Percentiles rank a stretch among this genome's conserved stretches.
These are phyloP conservation scores for Iphiclides podalirius DNA, from an alignment of 2,888 invertebrate species.

Conservation along the genomic window DNA sequence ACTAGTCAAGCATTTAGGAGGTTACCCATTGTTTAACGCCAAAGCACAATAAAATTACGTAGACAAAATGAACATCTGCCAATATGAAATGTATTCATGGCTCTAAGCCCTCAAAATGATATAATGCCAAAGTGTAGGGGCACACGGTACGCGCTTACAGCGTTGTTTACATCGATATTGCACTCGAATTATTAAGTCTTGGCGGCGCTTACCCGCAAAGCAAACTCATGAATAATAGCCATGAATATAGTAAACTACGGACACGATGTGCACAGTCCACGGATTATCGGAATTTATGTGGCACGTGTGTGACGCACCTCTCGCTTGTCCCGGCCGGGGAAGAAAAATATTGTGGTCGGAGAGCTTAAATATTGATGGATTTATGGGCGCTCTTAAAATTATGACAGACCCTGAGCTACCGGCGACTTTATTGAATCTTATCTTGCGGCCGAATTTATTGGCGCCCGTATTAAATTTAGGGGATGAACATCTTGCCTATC, in stretches of 20 bases:
- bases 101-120: slow-evolving; percentile 11
- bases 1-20: no score
- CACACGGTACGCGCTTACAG: slow-evolving; percentile 33
- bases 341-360: slow-evolving; percentile 71
- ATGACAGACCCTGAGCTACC: slow-evolving; percentile 62
- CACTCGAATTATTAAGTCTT: slow-evolving; percentile 63
- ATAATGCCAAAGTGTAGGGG: slow-evolving; percentile 7
- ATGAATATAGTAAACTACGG: slow-evolving; percentile 58
- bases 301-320: slow-evolving; percentile 69
- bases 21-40: no score
- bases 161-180: slow-evolving; percentile 50
- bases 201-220: slow-evolving; percentile 57
- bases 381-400: slow-evolving; percentile 75
- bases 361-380: slow-evolving; percentile 78
- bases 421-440: slow-evolving; percentile 71
- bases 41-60: neutral
- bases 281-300: slow-evolving; percentile 75
- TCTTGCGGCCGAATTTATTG: slow-evolving; percentile 65
- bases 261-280: slow-evolving; percentile 55
- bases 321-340: slow-evolving; percentile 37
- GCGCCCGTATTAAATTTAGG: slow-evolving; percentile 53
- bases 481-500: slow-evolving; percentile 46
- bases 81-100: slow-evolving; percentile 7
- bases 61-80: neutral
- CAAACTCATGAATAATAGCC: slow-evolving; percentile 67